Conservation (phyloP, 2,888 invertebrate species). For the Nymphalis urticae region DNA sequence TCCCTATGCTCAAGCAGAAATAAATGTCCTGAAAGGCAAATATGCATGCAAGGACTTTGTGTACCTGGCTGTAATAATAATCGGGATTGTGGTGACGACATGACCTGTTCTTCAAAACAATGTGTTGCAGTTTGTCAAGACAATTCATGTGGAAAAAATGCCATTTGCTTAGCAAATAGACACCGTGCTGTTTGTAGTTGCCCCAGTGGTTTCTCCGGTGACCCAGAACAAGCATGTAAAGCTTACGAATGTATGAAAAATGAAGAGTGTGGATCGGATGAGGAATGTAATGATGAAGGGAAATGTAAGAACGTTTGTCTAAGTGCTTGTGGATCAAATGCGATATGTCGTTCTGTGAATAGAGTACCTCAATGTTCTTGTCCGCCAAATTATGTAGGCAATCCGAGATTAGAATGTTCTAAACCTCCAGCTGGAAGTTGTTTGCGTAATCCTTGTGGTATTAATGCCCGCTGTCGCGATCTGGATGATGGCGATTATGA, state of each 20-base stretch:
- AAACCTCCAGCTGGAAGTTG: slow-evolving; percentile 87
- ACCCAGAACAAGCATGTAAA: slow-evolving; percentile 88
- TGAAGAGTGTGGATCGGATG: slow-evolving; percentile 88
- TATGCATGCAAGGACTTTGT: slow-evolving; percentile 87
- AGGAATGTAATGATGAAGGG: slow-evolving; percentile 86
- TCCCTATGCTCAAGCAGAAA: slow-evolving; percentile 85
- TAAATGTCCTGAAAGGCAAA: slow-evolving; percentile 88
- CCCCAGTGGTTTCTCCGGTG: slow-evolving; percentile 91
- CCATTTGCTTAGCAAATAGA: slow-evolving; percentile 88
- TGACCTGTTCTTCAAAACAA: slow-evolving; percentile 85
- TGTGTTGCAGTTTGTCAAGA: slow-evolving; percentile 87
- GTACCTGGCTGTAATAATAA: slow-evolving; percentile 90
- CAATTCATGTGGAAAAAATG: slow-evolving; percentile 89
- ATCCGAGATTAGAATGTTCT: slow-evolving; percentile 89
- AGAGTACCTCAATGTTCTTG: slow-evolving; percentile 92
- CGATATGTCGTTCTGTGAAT: slow-evolving; percentile 90
- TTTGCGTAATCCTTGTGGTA: slow-evolving; percentile 90
- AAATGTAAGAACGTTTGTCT: slow-evolving; percentile 91
- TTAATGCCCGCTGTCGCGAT: slow-evolving; percentile 91
- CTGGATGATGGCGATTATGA: slow-evolving; percentile 87
- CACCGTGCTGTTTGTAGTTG: slow-evolving; percentile 93
- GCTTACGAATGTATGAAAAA: slow-evolving; percentile 89
- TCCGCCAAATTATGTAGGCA: slow-evolving; percentile 89
- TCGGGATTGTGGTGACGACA: slow-evolving; percentile 88
- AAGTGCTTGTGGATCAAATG: slow-evolving; percentile 90